A percentile compares a stretch with the other conserved stretches of the same genome.
Evolutionary conservation across 2,113 vertebrate genomes (phyloP).

Genomic region (Sarotherodon lohbergeri): DNA sequence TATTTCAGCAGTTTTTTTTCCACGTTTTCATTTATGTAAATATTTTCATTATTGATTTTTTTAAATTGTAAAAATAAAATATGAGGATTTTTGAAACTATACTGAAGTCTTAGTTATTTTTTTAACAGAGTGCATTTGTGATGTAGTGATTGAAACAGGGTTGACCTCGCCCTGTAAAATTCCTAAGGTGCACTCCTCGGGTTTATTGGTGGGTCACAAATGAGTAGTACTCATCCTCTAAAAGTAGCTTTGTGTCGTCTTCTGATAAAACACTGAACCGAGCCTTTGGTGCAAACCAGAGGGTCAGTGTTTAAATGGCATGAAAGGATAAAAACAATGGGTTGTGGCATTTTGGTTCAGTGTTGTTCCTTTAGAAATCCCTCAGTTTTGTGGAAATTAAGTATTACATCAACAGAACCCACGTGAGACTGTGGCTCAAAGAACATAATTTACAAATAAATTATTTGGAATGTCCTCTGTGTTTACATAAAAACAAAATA

Average conservation of each 20-base stretch:
- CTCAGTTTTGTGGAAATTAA: background rate
- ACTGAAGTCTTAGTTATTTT: background rate
- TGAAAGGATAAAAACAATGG: background rate
- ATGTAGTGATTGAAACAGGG: background rate
- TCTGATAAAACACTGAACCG: background rate
- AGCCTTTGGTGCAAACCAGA: background rate
- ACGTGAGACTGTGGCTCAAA: background rate
- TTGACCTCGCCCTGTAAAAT: background rate
- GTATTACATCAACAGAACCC: background rate
- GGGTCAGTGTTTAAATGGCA: background rate
- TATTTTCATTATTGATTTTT: background rate
- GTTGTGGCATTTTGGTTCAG: background rate
- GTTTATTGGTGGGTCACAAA: background rate
- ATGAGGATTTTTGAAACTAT: background rate
- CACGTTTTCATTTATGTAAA: slow-evolving; percentile 30
- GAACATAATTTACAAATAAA: background rate
- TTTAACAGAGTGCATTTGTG: background rate
- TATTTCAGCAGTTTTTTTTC: background rate
- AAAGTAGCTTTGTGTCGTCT: background rate
- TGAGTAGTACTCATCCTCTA: background rate
- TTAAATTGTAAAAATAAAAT: slow-evolving; percentile 33
- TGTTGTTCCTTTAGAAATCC: background rate
- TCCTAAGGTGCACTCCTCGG: background rate
- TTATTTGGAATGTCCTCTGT: background rate
- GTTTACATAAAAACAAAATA: background rate